Percentiles rank a stretch among this genome's conserved stretches.
Conservation (phyloP, 2,888 invertebrate species). For the Resseliella maxima region DNA sequence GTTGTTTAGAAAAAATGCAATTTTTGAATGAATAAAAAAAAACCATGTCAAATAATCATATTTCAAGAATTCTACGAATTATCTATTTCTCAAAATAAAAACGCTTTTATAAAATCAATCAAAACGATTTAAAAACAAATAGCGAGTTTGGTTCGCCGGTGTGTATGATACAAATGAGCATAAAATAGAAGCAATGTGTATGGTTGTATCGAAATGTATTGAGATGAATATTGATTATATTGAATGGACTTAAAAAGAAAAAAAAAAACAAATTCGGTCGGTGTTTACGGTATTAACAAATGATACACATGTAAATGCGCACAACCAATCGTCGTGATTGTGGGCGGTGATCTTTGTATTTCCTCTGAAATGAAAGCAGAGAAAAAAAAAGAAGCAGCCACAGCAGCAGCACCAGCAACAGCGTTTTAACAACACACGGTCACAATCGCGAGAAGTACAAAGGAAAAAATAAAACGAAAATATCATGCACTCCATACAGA, state of each 20-base stretch:
- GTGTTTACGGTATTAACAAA: conserved; percentile 10
- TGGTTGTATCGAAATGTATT: neutral
- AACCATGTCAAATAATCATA: too few relatives aligned
- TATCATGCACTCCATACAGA: neutral
- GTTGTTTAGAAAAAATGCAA: too few relatives aligned
- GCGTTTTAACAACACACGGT: neutral
- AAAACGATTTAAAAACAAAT: too few relatives aligned
- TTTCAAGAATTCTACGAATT: too few relatives aligned
- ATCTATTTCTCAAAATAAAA: too few relatives aligned
- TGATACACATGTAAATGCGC: conserved; percentile 55
- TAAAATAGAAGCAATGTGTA: too few relatives aligned
- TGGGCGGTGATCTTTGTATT: conserved; percentile 55
- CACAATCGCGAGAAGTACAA: neutral
- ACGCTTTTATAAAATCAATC: too few relatives aligned
- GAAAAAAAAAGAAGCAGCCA: neutral
- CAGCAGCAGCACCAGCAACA: neutral
- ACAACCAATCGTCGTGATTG: conserved; percentile 54
- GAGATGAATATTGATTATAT: neutral
- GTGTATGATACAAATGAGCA: too few relatives aligned
- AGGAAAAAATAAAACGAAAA: neutral
- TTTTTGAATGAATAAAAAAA: too few relatives aligned
- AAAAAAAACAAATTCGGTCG: neutral
- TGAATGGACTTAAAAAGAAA: neutral
- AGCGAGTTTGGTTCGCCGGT: too few relatives aligned
- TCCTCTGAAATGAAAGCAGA: conserved; percentile 3